Conservation (phyloP, 2,888 invertebrate species). For the Ennomos quercinarius region DNA sequence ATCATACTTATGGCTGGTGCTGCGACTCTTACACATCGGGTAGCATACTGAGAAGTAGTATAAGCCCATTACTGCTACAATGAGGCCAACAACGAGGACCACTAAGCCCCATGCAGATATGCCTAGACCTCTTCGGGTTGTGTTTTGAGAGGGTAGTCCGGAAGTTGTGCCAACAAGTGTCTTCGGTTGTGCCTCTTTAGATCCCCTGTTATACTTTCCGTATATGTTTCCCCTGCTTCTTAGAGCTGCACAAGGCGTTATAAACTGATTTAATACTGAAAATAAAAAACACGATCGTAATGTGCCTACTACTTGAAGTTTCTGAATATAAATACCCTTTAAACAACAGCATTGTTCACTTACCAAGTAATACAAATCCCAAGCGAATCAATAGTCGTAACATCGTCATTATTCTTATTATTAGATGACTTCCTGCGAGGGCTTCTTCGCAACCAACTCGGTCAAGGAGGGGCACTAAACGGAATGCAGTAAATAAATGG, state of each 20-base stretch:
- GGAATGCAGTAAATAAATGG: not conserved
- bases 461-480: slow-evolving; percentile 14
- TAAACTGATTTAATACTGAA: slow-evolving; percentile 58
- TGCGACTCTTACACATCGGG: slow-evolving; percentile 82
- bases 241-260: slow-evolving; percentile 53
- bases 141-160: slow-evolving; percentile 56
- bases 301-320: not conserved
- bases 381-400: slow-evolving; percentile 60
- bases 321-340: slow-evolving; percentile 20
- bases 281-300: slow-evolving; percentile 40
- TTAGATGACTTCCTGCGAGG: slow-evolving; percentile 49
- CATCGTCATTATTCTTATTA: slow-evolving; percentile 56
- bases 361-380: slow-evolving; percentile 64
- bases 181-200: slow-evolving; percentile 50
- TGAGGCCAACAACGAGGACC: slow-evolving; percentile 78
- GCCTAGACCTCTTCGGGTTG: slow-evolving; percentile 70
- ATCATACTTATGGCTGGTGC: slow-evolving; percentile 82
- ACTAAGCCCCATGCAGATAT: slow-evolving; percentile 89
- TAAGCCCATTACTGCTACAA: slow-evolving; percentile 80
- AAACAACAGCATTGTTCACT: slow-evolving; percentile 42
- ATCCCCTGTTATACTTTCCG: slow-evolving; percentile 44
- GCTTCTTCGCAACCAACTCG: slow-evolving; percentile 41
- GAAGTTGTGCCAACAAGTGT: slow-evolving; percentile 54
- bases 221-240: slow-evolving; percentile 44
- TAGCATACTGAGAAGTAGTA: slow-evolving; percentile 89